A percentile compares a stretch with the other conserved stretches of the same genome.
Conservation (phyloP, 2,797 vertebrate species). For the Anas bernieri region DNA sequence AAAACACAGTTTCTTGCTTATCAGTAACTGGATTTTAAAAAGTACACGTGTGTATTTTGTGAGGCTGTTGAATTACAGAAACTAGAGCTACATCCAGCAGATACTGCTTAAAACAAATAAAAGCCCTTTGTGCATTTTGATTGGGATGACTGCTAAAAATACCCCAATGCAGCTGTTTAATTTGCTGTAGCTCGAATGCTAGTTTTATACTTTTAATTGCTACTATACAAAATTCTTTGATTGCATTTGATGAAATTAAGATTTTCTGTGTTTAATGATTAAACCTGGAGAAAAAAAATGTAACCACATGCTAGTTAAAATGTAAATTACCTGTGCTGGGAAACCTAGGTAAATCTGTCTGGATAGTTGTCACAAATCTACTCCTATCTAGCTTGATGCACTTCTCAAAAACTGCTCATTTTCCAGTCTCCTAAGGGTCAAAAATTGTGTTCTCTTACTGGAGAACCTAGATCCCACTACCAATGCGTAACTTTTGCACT, state of each 20-base stretch:
- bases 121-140: constrained; percentile 72
- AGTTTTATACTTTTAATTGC: constrained; percentile 77
- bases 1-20: constrained; percentile 25
- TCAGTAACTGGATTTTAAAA: constrained; percentile 30
- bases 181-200: constrained; percentile 67
- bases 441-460: neutral
- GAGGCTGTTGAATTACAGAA: constrained; percentile 51
- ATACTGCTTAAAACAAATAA: constrained; percentile 54
- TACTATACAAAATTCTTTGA: constrained; percentile 75
- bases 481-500: neutral
- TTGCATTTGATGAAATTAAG: constrained; percentile 79
- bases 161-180: constrained; percentile 72
- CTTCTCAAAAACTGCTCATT: neutral
- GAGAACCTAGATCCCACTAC: neutral
- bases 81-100: constrained; percentile 8
- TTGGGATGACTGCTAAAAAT: constrained; percentile 75
- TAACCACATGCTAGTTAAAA: constrained; percentile 72
- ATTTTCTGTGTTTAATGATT: constrained; percentile 77
- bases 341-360: constrained; percentile 43
- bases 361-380: constrained; percentile 33
- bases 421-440: neutral
- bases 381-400: neutral
- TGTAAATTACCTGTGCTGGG: constrained; percentile 67
- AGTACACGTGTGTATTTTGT: neutral
- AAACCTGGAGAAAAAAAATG: constrained; percentile 64